Base-by-base conservation (phyloP, 2,888 invertebrate genomes). In the Carpatolechia fugitivella region DNA sequence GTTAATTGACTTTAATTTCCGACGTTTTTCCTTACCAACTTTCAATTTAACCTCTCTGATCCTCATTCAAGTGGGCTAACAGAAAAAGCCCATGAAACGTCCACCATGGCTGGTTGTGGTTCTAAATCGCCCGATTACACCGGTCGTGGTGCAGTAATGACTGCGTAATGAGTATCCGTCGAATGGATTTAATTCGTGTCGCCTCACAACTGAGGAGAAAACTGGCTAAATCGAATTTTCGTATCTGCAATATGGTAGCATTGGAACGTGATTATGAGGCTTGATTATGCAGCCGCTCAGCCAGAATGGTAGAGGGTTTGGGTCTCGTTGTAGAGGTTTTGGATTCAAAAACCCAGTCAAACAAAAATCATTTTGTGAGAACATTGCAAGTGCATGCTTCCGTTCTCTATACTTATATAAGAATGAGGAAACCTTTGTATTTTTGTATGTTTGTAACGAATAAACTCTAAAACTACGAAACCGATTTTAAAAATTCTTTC, bases 141-240 rank as follows among this genome's bases (percentile, higher is more conserved):
- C 7, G 11, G 16, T 1, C 13, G 35, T 47, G 36, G 47, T 50
- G 33, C 24, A 48, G 58, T 56, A 58, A 58, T 58, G 58, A 58
- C 56, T 58, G 48, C 57, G 35, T 58, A 56, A 58, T 58, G 56
- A 58, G 58, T n/a, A n/a, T 41, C 33, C 20, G 24, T 36, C 29
- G 46, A 54, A 47, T 38, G 47, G 54, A 47, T 54, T 54, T 46
- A 53, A 35, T 20, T 10, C 30, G n/a, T n/a, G 30, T 29, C 29
- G 20, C 7, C 24, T 10, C 8, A n/a, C 4, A 4, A 7, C 2
- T 24, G n/a, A n/a, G n/a, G n/a, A n/a, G n/a, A n/a, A n/a, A n/a
- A n/a, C n/a, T n/a, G n/a, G 6, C 11, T 7, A 6, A 44, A 44
- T 44, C 44, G 44, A 11, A 20, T 44, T 7, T 41, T 16, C 18